Evolutionary conservation across 2,113 vertebrate species (phyloP).

Genomic region (Coptodon bakossiorum): DNA sequence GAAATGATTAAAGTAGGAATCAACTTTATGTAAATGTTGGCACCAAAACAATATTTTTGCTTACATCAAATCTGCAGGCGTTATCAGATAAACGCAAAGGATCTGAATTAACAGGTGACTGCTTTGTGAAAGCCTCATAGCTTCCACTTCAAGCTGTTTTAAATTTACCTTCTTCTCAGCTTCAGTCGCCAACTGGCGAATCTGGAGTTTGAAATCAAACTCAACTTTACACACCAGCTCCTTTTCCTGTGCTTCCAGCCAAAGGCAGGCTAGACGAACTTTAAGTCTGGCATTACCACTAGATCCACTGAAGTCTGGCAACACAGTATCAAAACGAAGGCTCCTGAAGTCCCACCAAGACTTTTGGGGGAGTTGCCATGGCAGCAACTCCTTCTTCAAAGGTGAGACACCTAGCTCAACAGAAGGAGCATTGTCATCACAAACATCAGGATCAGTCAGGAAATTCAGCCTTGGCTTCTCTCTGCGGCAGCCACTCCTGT

Average conservation of each 20-base stretch:
- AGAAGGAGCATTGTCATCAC: background rate
- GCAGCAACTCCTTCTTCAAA: background rate
- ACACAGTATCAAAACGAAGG: background rate
- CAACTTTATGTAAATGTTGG: background rate
- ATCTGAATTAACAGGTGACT: background rate
- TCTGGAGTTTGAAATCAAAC: background rate
- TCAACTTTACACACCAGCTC: background rate
- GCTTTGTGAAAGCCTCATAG: background rate
- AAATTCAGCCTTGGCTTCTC: background rate
- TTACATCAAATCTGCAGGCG: background rate
- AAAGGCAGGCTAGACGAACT: background rate
- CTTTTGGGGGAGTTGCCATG: background rate
- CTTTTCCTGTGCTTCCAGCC: background rate
- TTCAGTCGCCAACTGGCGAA: background rate
- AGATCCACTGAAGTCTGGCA: background rate
- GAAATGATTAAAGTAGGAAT: background rate
- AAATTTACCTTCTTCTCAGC: background rate
- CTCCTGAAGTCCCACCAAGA: background rate
- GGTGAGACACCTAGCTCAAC: background rate
- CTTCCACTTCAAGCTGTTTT: background rate
- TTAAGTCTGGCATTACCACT: background rate
- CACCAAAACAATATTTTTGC: background rate
- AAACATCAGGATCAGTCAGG: background rate
- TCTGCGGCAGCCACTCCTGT: background rate
- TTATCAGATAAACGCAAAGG: fast-evolving